Percentiles rank a stretch among this genome's conserved stretches.
phyloP scores from a whole-genome alignment of 2,888 invertebrate species.

The Drymonia ruficornis region DNA sequence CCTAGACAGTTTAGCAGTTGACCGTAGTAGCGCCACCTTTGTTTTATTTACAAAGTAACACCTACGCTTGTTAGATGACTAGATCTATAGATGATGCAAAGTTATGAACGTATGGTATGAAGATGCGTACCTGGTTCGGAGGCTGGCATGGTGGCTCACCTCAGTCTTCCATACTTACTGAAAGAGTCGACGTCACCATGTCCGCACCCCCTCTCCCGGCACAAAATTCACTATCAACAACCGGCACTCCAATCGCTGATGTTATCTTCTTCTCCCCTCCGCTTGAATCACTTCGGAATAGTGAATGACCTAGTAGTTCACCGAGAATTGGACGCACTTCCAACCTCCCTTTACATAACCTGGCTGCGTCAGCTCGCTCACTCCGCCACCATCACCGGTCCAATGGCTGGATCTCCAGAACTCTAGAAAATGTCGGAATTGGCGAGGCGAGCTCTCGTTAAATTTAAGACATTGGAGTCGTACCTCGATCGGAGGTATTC shows the following conservation, averaged over 20 bases:
- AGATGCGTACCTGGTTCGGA: constrained; percentile 44
- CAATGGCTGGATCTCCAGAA: constrained; percentile 33
- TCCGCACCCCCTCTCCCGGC: constrained; percentile 34
- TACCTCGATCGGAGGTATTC: constrained; percentile 79
- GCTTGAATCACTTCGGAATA: constrained; percentile 59
- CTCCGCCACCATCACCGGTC: constrained; percentile 41
- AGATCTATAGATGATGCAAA: background rate
- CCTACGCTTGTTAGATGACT: constrained; percentile 12
- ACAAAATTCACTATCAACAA: constrained; percentile 66
- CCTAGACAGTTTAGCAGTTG: background rate
- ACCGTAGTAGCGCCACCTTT: constrained; percentile 12
- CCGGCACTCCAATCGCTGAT: constrained; percentile 56
- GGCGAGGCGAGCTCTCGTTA: constrained; percentile 37
- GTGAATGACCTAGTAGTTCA: constrained; percentile 66
- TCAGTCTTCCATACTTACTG: constrained; percentile 62
- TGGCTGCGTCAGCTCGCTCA: constrained; percentile 50
- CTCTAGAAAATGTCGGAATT: constrained; percentile 35
- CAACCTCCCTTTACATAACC: constrained; percentile 68
- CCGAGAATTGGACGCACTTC: constrained; percentile 71
- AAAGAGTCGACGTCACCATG: constrained; percentile 6
- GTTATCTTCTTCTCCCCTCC: constrained; percentile 57
- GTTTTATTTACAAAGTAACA: constrained; percentile 34
- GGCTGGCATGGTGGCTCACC: constrained; percentile 28
- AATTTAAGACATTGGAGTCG: constrained; percentile 58
- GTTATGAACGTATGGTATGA: constrained; percentile 2